phyloP scores from a whole-genome alignment of 2,113 vertebrate species.

The Acrocephalus arundinaceus region DNA sequence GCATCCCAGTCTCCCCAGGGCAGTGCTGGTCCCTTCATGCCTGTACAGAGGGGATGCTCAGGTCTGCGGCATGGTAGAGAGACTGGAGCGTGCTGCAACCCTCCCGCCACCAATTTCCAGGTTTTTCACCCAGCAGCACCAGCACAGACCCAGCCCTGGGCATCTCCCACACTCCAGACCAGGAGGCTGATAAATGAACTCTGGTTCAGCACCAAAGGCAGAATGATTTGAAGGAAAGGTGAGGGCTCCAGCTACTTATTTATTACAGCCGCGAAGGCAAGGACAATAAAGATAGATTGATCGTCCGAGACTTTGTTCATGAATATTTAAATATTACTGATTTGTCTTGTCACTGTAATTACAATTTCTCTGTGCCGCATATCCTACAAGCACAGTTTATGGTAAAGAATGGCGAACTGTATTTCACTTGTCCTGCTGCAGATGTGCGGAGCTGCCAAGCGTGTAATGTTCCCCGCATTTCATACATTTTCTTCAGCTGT shows the following conservation, averaged over 20 bases:
- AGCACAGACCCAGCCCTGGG: not conserved
- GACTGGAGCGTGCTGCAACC: accelerated
- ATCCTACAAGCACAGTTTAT: constrained; percentile 81
- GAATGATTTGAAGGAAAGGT: constrained; percentile 70
- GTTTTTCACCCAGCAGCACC: not conserved
- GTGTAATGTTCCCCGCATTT: constrained; percentile 93
- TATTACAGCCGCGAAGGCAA: constrained; percentile 79
- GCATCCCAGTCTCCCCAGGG: accelerated
- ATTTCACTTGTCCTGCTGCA: constrained; percentile 83
- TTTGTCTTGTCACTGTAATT: constrained; percentile 89
- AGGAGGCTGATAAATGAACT: constrained; percentile 25
- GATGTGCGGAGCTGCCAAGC: constrained; percentile 84
- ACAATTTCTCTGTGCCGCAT: constrained; percentile 83
- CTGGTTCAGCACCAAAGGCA: not conserved
- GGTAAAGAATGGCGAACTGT: constrained; percentile 86
- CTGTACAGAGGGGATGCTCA: accelerated
- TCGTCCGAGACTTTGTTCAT: constrained; percentile 84
- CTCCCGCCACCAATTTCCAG: accelerated
- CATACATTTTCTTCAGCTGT: constrained; percentile 93
- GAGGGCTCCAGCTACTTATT: constrained; percentile 77
- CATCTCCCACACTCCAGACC: not conserved
- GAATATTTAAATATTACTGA: constrained; percentile 89
- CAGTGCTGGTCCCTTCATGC: accelerated
- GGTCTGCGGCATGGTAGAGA: accelerated
- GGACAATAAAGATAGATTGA: constrained; percentile 89